Percentiles rank a stretch among this genome's conserved stretches.
phyloP scores from a whole-genome alignment of 2,888 invertebrate species.

The Spilosoma lubricipeda region DNA sequence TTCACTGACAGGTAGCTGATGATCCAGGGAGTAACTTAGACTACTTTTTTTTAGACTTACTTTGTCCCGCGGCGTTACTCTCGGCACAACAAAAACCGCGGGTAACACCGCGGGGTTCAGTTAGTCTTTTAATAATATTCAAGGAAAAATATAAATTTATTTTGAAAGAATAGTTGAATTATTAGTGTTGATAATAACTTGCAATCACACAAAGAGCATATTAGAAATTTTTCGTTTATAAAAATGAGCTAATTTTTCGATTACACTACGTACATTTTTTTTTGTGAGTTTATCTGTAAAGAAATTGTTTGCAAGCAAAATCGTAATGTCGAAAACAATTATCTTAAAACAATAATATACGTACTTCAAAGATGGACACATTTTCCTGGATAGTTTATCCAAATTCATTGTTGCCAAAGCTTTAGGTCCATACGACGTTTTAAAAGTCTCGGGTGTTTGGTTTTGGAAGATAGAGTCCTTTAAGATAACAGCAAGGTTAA shows the following conservation, averaged over 20 bases:
- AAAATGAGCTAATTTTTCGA: too few species aligned
- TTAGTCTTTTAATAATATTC: neutral
- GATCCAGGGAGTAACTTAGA: too few species aligned
- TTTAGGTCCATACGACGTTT: conserved; percentile 91
- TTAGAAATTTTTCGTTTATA: neutral
- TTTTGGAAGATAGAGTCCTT: conserved; percentile 92
- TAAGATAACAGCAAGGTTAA: conserved; percentile 94
- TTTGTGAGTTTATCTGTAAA: too few species aligned
- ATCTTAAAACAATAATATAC: conserved; percentile 29
- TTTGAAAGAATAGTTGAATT: too few species aligned
- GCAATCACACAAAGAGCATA: neutral
- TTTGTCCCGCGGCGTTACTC: too few species aligned
- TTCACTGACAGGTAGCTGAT: too few species aligned
- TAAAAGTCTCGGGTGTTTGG: conserved; percentile 90
- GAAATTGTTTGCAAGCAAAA: neutral
- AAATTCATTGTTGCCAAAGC: conserved; percentile 92
- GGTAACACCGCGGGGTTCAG: too few species aligned
- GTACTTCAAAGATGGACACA: conserved; percentile 76
- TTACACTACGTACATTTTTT: neutral
- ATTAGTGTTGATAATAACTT: too few species aligned
- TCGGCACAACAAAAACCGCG: too few species aligned
- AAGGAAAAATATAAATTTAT: neutral
- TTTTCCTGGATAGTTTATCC: conserved; percentile 85
- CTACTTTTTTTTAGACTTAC: too few species aligned
- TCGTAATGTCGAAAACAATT: neutral